Percentiles rank a stretch among this genome's conserved stretches.
These are phyloP conservation scores for Lophotis ruficrista DNA, from an alignment of 2,113 vertebrate species.

Conservation along the genomic window DNA sequence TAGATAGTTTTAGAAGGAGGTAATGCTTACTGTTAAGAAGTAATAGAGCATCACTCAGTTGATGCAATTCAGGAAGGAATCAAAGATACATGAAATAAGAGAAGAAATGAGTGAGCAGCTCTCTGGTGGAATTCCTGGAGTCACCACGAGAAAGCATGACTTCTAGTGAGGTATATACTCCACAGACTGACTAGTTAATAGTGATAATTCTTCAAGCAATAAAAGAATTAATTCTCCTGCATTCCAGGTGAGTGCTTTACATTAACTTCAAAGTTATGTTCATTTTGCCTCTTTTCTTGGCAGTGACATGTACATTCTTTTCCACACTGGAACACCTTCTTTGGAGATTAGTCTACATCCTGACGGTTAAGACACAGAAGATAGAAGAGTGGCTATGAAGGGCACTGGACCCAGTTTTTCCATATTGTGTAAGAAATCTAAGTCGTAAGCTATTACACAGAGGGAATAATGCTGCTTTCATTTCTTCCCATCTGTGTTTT, in stretches of 20 bases:
- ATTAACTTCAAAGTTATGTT: not conserved
- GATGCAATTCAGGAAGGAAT: not conserved
- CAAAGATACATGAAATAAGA: not conserved
- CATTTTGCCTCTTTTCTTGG: not conserved
- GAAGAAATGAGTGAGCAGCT: not conserved
- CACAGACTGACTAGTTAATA: not conserved
- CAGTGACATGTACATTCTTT: not conserved
- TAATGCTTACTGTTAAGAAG: not conserved
- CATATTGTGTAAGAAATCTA: not conserved
- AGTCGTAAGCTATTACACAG: not conserved
- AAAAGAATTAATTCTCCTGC: not conserved
- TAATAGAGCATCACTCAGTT: not conserved
- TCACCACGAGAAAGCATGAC: not conserved
- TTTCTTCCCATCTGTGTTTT: constrained; percentile 6
- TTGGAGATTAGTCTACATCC: not conserved
- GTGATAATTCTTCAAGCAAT: not conserved
- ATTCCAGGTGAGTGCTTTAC: not conserved
- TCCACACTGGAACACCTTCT: not conserved
- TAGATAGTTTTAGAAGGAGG: not conserved
- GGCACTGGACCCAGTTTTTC: not conserved
- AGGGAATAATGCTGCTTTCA: not conserved
- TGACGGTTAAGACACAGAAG: not conserved
- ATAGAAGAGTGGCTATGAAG: not conserved
- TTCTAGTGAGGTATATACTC: not conserved
- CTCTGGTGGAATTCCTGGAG: not conserved